Base-by-base conservation (phyloP, 92 coral and sea anemone genomes). In the Phenganax subtilis region DNA sequence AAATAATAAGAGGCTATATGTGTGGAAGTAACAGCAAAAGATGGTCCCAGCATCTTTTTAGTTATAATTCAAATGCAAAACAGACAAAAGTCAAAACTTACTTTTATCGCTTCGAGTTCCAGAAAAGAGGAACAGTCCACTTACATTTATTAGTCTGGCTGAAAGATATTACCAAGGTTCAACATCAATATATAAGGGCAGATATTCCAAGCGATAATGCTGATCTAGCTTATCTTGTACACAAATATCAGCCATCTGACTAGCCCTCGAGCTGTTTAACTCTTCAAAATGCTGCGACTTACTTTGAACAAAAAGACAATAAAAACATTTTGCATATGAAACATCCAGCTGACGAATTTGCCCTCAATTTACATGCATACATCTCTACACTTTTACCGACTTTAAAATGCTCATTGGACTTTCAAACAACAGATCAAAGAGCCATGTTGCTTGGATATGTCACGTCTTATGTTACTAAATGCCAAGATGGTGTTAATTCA, bases 361-460 rank as follows among this genome's bases (percentile, higher is more conserved):
- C 60, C 0, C 3, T 75, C 3, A 88, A 88, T 55, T 44, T 87
- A 9, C 44, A 89, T 0, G 89, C 84, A 0, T 90, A 90, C 71
- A 20, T 90, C 16, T 51, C 75, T 30, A 80, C 89, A 3, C 14
- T 86, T 12, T 14, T 88, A 3, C 88, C 82, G 0, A 16, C 89
- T 0, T 37, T 90, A 8, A 60, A 47, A 0, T 90, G 93, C 30
- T 52, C 86, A 0, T 86, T 83, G 84, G 93, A 90, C 25, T 75
- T 90, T 0, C 88, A 90, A 31, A 6, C 31, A 20, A 66, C 89
- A 2, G 88, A 88, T 57, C 86, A 86, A 28, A 78, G 63, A 25
- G 79, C 67, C 0, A 86, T 88, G 90, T 7, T 84, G 0, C 59
- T 90, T 25, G 75, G 75, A 1, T 88, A 88, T 30, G 91, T 86